Evolutionary conservation across 2,113 vertebrate species (phyloP), one percentile per base, ranked within the genome.

Genomic region (Numenius arquata): DNA sequence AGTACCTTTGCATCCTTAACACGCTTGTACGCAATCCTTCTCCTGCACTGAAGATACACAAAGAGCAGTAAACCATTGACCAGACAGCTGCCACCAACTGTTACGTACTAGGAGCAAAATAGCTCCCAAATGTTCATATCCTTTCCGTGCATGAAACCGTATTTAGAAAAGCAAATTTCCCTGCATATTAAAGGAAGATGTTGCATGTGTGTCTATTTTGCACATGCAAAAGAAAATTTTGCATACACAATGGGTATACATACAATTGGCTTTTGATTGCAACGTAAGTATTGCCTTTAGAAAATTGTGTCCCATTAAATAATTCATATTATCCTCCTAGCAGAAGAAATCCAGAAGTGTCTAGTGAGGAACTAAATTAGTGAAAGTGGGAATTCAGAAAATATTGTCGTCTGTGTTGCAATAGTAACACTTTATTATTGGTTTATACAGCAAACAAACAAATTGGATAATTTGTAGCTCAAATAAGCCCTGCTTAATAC

Each of bases 261-360:
- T n/a, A 89, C 25, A 89, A 96, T 92, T 16, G 3, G 21, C 29
- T 75, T 92, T 67, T 66, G 94, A 95, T 61, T 85, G 68, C 41
- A 82, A 8, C 17, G 25, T 50, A 75, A 93, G 70, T 22, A 61
- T 30, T 58, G 66, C 71, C 48, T 89, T 92, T 66, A 76, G 90
- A 91, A 96, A 95, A 92, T 38, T 76, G 48, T 53, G 38, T 65
- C 73, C 45, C 70, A 79, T 94, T 95, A 91, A 89, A 95, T 89
- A 94, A 89, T 80, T 89, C 67, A 62, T 32, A 50, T 63, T 91
- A 85, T 62, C 8, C 41, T 89, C 53, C 53, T 56, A 94, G 66
- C n/a, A 94, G 53, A 77, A 89, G 83, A 93, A 95, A 93, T 61
- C 30, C 5, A 1, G 34, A 89, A 90, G 13, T 62, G n/a, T 89